Percentiles rank a stretch among this genome's conserved stretches.
phyloP scores from a whole-genome alignment of 2,797 vertebrate genomes.

The Bovichtus diacanthus region DNA sequence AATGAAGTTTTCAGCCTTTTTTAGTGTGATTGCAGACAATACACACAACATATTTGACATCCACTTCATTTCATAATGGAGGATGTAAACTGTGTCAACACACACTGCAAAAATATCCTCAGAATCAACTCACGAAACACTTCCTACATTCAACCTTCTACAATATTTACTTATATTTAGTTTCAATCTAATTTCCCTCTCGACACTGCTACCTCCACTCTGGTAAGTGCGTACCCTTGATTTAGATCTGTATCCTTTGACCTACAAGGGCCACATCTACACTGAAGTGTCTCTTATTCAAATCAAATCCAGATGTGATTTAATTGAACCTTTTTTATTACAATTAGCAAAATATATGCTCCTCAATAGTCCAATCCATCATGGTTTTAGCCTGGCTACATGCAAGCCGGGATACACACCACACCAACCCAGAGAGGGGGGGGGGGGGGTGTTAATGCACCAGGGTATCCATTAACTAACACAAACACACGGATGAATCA shows the following conservation, averaged over 20 bases:
- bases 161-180: too few species aligned
- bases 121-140: too few species aligned
- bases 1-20: constrained; percentile 8
- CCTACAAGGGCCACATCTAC: background rate
- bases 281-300: background rate
- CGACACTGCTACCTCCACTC: background rate
- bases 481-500: background rate
- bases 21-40: background rate
- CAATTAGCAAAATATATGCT: background rate
- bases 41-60: constrained; percentile 16
- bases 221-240: background rate
- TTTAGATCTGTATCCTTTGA: background rate
- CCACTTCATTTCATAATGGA: background rate
- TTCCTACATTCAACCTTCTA: too few species aligned
- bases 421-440: background rate
- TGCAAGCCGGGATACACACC: background rate
- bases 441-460: background rate
- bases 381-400: background rate
- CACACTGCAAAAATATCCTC: too few species aligned
- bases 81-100: background rate
- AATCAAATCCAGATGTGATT: background rate
- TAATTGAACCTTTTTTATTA: background rate
- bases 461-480: background rate
- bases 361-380: background rate
- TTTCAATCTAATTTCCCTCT: background rate